Evolutionary conservation across 1,140 invertebrate genomes (phyloP), one percentile per base, ranked within the genome.

Genomic region (Euglossa dilemma): DNA sequence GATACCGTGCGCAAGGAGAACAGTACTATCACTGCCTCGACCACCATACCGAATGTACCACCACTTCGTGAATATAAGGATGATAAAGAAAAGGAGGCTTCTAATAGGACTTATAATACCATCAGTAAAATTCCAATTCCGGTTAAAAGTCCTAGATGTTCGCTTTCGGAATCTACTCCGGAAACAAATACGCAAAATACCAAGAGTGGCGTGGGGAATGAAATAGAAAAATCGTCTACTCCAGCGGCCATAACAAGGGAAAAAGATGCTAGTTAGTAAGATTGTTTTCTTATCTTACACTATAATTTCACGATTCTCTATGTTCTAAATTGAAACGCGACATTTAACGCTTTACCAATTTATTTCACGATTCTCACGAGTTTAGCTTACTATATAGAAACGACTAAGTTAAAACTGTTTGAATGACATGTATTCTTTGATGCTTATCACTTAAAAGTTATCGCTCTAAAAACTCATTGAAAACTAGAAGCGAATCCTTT

Each of bases 121-220:
- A 86, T 92, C 74, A 95, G 94, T 86, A 94, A 95, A 88, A 94
- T 95, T 84, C 94, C 94, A 50, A 91, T 95, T 28, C 94, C 94
- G 47, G 94, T 94, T 9, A 94, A 93, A 88, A 95, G 94, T 91
- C 94, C 93, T 56, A 85, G 94, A 76, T 93, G 94, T 79, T 94
- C 94, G 2, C 75, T 95, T 52, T 94, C 94, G 6, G 94, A 95
- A 72, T 93, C 94, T 5, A 92, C 93, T 36, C 91, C 93, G 11
- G 93, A 93, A 61, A 92, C 91, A 50, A 93, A 94, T 69, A 91
- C 90, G 56, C 88, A 87, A 50, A 92, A 92, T 85, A 91, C 87
- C 25, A 92, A 89, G 85, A 92, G 91, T 57, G 91, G 88, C 36
- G 89, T 91, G 79, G 91, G 87, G 72, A 92, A 90, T 85, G 93